A percentile compares a stretch with the other conserved stretches of the same genome.
Conservation (phyloP, 1,140 invertebrate species). For the Drosophila pseudoananassae region DNA sequence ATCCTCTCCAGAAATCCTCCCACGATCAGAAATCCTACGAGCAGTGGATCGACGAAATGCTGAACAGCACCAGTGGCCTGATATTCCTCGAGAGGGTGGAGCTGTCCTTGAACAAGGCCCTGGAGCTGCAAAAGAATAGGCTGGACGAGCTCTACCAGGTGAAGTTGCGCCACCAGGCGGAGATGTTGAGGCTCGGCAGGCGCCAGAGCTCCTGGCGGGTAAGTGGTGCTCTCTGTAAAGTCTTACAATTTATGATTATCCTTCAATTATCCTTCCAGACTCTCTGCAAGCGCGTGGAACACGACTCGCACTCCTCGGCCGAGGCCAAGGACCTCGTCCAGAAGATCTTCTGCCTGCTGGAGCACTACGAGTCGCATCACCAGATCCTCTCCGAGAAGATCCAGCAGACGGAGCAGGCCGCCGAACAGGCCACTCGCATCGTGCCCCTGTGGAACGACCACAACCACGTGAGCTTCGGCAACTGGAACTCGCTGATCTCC, state of each 20-base stretch:
- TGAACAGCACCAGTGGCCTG: constrained; percentile 61
- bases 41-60: constrained; percentile 77
- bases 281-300: constrained; percentile 49
- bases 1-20: neutral
- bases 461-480: neutral
- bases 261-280: constrained; percentile 1
- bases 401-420: constrained; percentile 55
- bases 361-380: constrained; percentile 69
- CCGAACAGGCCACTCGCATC: constrained; percentile 43
- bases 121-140: constrained; percentile 62
- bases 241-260: too few relatives aligned
- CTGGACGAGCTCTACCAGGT: constrained; percentile 56
- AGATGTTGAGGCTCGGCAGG: constrained; percentile 55
- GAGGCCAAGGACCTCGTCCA: constrained; percentile 61
- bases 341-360: constrained; percentile 63
- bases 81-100: constrained; percentile 74
- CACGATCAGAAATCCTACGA: constrained; percentile 42
- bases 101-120: constrained; percentile 66
- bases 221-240: neutral
- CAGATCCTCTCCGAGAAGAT: constrained; percentile 57
- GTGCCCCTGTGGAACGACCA: constrained; percentile 45
- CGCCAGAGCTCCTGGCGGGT: constrained; percentile 68
- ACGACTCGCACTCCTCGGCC: constrained; percentile 48
- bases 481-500: neutral
- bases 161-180: constrained; percentile 65